phyloP scores from a whole-genome alignment of 2,797 vertebrate species.

The Kryptopterus vitreolus region DNA sequence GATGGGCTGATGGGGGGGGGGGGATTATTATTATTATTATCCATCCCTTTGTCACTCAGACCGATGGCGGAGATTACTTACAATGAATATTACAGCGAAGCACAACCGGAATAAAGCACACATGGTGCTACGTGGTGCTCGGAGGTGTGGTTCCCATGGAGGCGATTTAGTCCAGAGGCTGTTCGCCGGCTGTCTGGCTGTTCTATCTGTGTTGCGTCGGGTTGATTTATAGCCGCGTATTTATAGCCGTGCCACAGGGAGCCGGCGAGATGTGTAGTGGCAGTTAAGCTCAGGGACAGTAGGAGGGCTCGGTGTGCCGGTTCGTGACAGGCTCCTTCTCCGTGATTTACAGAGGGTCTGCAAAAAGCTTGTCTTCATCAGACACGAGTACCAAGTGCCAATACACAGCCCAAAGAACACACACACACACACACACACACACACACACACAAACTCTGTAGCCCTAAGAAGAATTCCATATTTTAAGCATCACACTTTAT shows the following conservation, averaged over 20 bases:
- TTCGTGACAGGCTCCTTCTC: conserved; percentile 16
- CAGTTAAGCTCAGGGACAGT: conserved; percentile 38
- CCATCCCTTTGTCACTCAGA: neutral
- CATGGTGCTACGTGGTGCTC: neutral
- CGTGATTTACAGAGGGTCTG: conserved; percentile 19
- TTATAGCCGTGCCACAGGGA: conserved; percentile 30
- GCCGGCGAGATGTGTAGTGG: conserved; percentile 28
- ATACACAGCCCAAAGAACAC: neutral
- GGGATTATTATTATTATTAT: too few relatives aligned
- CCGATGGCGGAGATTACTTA: neutral
- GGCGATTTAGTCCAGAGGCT: neutral
- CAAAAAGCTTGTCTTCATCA: conserved; percentile 2
- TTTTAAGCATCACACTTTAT: neutral
- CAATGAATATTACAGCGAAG: neutral
- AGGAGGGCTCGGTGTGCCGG: conserved; percentile 16
- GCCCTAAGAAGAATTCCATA: neutral
- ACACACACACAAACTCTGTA: too few relatives aligned
- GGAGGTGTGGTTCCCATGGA: conserved; percentile 14
- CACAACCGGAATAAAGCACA: neutral
- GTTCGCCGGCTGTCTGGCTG: conserved; percentile 7
- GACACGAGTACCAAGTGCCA: neutral
- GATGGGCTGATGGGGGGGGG: neutral
- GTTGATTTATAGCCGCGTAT: conserved; percentile 38
- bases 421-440: neutral
- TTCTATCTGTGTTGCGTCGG: conserved; percentile 17